Percentiles rank a stretch among this genome's conserved stretches.
These are phyloP conservation scores for Pachycephala philippinensis DNA, from an alignment of 2,113 vertebrate species.

Conservation along the genomic window DNA sequence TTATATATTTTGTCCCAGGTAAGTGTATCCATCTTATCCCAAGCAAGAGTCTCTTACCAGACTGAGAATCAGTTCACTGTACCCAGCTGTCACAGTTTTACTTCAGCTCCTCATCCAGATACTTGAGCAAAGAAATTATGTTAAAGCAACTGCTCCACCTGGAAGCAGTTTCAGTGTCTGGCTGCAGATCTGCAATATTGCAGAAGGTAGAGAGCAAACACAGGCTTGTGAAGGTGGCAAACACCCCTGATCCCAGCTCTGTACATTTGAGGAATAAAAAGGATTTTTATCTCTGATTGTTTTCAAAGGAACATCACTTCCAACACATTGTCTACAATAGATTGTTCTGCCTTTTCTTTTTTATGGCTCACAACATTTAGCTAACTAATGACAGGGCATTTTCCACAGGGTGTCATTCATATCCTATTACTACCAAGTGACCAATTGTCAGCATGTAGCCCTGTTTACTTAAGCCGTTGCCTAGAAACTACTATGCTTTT, in stretches of 20 bases:
- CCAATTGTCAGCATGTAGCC: not conserved
- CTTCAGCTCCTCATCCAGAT: not conserved
- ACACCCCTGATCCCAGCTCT: fast-evolving
- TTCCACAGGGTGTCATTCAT: not conserved
- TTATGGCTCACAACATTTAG: not conserved
- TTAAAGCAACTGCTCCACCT: not conserved
- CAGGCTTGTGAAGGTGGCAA: not conserved
- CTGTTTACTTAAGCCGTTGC: not conserved
- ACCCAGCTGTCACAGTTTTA: not conserved
- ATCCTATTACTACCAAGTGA: not conserved
- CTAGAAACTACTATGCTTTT: not conserved
- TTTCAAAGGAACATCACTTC: not conserved
- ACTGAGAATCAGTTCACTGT: not conserved
- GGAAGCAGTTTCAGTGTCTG: not conserved
- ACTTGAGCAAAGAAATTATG: not conserved
- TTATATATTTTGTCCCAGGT: not conserved
- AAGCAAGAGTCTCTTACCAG: not conserved
- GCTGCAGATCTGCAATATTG: not conserved
- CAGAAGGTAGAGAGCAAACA: not conserved
- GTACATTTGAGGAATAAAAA: not conserved
- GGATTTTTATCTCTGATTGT: not conserved
- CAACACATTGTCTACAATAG: not conserved
- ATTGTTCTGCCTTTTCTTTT: not conserved
- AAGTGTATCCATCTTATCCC: not conserved
- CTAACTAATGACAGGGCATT: not conserved